Evolutionary conservation across 1,140 invertebrate genomes (phyloP).

Genomic region (Chionoecetes opilio): DNA sequence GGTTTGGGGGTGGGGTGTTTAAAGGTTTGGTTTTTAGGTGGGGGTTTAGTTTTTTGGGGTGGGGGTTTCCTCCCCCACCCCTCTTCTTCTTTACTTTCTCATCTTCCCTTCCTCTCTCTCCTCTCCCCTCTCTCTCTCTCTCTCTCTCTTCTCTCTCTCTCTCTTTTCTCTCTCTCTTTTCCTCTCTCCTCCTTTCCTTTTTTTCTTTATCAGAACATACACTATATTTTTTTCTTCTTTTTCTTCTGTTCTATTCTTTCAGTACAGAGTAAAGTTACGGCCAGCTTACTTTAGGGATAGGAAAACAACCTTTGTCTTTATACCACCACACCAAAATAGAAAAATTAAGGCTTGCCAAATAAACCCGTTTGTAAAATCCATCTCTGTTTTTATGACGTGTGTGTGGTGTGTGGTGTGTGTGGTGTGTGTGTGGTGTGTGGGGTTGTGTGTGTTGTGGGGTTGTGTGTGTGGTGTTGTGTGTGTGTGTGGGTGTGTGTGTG

Average conservation of each 20-base stretch:
- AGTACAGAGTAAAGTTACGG: not conserved
- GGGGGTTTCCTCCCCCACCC: too few species aligned
- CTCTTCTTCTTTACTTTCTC: not conserved
- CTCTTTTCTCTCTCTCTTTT: not conserved
- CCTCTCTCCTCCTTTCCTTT: not conserved
- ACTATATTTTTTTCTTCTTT: too few species aligned
- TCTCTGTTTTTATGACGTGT: conserved; percentile 19
- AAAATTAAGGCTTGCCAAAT: not conserved
- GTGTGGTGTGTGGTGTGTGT: not conserved
- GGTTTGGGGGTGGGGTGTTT: too few species aligned
- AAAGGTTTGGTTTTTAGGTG: too few species aligned
- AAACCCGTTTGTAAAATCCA: not conserved
- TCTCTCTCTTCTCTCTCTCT: not conserved
- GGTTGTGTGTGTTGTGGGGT: conserved; percentile 1
- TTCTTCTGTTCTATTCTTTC: not conserved
- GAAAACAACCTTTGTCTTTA: not conserved
- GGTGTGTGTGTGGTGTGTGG: conserved; percentile 20
- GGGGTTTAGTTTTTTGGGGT: too few species aligned
- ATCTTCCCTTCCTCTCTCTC: not conserved
- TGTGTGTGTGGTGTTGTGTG: conserved; percentile 25
- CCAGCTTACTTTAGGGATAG: not conserved
- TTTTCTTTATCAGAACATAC: not conserved
- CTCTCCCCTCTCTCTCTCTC: not conserved
- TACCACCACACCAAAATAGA: not conserved
- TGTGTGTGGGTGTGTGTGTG: conserved; percentile 4